Base-by-base conservation (phyloP, 2,113 vertebrate genomes). In the Scophthalmus maximus region DNA sequence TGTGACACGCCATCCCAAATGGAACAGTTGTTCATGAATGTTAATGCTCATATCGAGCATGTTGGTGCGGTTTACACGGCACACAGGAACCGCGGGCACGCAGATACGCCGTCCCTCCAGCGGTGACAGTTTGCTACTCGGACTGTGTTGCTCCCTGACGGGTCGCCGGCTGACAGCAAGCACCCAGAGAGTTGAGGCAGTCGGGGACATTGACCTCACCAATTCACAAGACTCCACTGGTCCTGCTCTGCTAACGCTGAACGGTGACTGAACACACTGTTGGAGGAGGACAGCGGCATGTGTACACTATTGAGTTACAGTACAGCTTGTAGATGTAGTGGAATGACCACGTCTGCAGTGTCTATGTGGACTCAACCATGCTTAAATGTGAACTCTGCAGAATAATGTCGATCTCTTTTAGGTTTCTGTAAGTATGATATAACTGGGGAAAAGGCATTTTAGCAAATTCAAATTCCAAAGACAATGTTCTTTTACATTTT, bases 21-120 rank as follows among this genome's bases (percentile, higher is more conserved):
- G 68, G 47, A 83, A 71, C 78, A 79, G 58, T 77, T 83, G 82
- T 79, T 83, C 77, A 78, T 86, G 72, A 86, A 78, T 82, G 71
- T 81, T 83, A 79, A 83, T 88, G 79, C 52, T 81, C 66, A 63
- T 62, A 64, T 76, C 27, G 62, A 74, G 76, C 79, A n/a, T 87
- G 78, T 61, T 71, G 40, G 66, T 51, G 65, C 56, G 55, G 56
- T 82, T 62, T n/a, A n/a, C n/a, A 36, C n/a, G 25, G 87, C 47
- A 22, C 72, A 68, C 62, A 79, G 59, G 53, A 78, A 78, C 74
- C 71, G 58, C 62, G 70, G 56, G 47, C 38, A 53, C 55, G 38
- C 51, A 68, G 76, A 87, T 70, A 49, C 38, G 46, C 29, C 77
- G 77, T 74, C 60, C 73, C 79, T 20, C 32, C 73, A 63, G 64